These are phyloP conservation scores for Apotomis turbidana DNA, from an alignment of 2,888 invertebrate species.

Conservation along the genomic window DNA sequence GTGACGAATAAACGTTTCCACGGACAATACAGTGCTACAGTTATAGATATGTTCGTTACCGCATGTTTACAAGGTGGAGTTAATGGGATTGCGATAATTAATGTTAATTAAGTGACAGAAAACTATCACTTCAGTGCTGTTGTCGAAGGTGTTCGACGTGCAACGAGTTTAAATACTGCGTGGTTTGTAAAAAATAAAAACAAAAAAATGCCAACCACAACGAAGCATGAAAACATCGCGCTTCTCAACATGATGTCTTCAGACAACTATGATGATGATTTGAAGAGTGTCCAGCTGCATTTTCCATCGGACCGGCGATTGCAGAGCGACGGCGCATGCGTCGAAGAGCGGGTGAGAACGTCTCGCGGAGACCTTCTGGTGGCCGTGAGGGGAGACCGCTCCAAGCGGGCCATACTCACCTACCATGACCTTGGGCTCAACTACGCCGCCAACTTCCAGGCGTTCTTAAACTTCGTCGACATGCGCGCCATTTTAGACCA, in stretches of 20 bases:
- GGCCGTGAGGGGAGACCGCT: slow-evolving; percentile 96
- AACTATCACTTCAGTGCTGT: slow-evolving; percentile 38
- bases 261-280: slow-evolving; percentile 96
- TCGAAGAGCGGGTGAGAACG: slow-evolving; percentile 92
- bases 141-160: slow-evolving; percentile 42
- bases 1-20: slow-evolving; percentile 55
- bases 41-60: slow-evolving; percentile 60
- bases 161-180: slow-evolving; percentile 47
- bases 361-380: slow-evolving; percentile 96
- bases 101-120: slow-evolving; percentile 53
- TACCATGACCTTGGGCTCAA: slow-evolving; percentile 99
- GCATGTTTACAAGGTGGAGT: slow-evolving; percentile 57
- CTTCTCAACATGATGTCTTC: slow-evolving; percentile 86
- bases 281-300: slow-evolving; percentile 95
- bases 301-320: slow-evolving; percentile 89
- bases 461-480: slow-evolving; percentile 96
- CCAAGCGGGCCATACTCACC: slow-evolving; percentile 96
- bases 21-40: slow-evolving; percentile 46
- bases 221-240: slow-evolving; percentile 77
- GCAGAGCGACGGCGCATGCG: slow-evolving; percentile 81
- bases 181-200: too few relatives aligned
- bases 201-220: slow-evolving; percentile 68
- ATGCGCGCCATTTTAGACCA: slow-evolving; percentile 95
- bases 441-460: slow-evolving; percentile 96
- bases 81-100: slow-evolving; percentile 62